phyloP scores from a whole-genome alignment of 2,888 invertebrate species.

The Idaea straminata region DNA sequence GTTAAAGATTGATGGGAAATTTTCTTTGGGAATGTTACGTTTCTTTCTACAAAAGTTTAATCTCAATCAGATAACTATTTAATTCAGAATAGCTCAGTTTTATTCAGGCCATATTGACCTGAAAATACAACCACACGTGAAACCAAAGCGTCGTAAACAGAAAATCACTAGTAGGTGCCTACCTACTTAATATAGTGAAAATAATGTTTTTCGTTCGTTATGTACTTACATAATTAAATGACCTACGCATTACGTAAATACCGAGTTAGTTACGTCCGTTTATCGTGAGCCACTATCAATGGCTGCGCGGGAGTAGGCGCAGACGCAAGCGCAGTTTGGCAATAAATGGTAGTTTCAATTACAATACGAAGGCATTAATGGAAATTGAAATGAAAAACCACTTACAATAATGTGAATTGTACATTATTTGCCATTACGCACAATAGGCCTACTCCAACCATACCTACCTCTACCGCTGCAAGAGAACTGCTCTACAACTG shows the following conservation, averaged over 20 bases:
- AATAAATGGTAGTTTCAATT: not conserved
- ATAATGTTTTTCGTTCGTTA: not conserved
- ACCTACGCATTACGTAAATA: not conserved
- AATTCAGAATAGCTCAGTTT: too few species aligned
- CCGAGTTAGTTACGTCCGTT: not conserved
- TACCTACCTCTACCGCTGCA: too few species aligned
- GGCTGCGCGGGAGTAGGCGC: not conserved
- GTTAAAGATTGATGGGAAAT: slow-evolving; percentile 33
- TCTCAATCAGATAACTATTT: too few species aligned
- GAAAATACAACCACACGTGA: too few species aligned
- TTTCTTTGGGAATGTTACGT: slow-evolving; percentile 25
- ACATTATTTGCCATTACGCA: not conserved
- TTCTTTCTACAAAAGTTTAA: not conserved
- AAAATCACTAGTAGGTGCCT: too few species aligned
- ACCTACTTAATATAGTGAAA: not conserved
- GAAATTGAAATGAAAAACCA: not conserved
- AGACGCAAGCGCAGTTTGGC: not conserved
- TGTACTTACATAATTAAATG: not conserved
- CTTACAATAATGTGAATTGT: not conserved
- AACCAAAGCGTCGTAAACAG: too few species aligned
- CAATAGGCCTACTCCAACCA: not conserved
- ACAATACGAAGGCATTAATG: not conserved
- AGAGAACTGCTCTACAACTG: too few species aligned
- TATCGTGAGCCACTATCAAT: not conserved
- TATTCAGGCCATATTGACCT: too few species aligned